Evolutionary conservation across 2,797 vertebrate species (phyloP), one percentile per base, ranked within the genome.

Genomic region (Phaenicophaeus curvirostris): DNA sequence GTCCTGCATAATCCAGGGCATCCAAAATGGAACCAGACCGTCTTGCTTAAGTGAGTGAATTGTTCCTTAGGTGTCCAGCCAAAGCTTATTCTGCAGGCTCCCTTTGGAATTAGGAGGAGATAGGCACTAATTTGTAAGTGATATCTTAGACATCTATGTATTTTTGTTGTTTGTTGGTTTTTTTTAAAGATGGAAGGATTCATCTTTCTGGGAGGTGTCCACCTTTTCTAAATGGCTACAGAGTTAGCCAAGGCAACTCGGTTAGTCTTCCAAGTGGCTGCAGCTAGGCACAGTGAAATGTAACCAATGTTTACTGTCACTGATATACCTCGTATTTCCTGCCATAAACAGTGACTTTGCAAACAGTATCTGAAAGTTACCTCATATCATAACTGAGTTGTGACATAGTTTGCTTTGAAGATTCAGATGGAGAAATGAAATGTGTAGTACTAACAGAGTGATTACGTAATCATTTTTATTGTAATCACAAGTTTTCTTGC

Each of bases 391-490:
- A 85, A 72, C 13, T 3, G 11, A 74, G 14, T 58, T 89, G 51
- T 89, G 72, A 74, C 28, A 24, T 69, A 77, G 27, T 92, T 92
- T 14, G 2, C 33, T 93, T 82, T 68, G 79, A 91, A 85, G 62
- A 74, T 83, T 91, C 20, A 63, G 54, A 48, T 68, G 61, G 63
- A 80, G 50, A 85, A 91, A 65, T 65, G 63, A 62, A 71, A 77
- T 65, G 9, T 63, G 39, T 80, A 75, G n/a, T 73, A 78, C 42
- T 81, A 54, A 76, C 66, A 71, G 24, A 73, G 19, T 46, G 25
- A 33, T 91, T 95, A 41, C 35, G 37, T 79, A 89, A 92, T 76
- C 4, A 15, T 85, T 82, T 77, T 82, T 69, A 48, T 58, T 79
- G 46, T 53, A 79, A 94, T 71, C 9, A 13, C 35, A 59, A 28